Percentiles rank a stretch among this genome's conserved stretches.
These are phyloP conservation scores for Leptoclinus maculatus DNA, from an alignment of 2,797 vertebrate genomes.

Conservation along the genomic window DNA sequence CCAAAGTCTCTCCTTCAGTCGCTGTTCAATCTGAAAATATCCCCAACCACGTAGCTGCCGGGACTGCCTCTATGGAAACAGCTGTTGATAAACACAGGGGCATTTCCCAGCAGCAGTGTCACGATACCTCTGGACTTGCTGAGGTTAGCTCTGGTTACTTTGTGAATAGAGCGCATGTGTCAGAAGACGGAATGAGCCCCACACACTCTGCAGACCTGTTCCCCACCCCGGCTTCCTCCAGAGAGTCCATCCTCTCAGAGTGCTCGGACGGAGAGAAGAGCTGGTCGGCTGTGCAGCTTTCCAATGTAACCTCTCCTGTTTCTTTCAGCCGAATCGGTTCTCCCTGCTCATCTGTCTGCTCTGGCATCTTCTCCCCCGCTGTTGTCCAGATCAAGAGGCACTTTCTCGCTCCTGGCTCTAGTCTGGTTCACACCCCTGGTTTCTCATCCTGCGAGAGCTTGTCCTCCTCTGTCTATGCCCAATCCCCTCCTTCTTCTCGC, in stretches of 20 bases:
- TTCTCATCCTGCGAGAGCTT: conserved; percentile 85
- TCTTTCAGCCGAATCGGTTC: conserved; percentile 75
- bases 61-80: conserved; percentile 72
- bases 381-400: conserved; percentile 86
- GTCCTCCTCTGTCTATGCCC: conserved; percentile 72
- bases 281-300: conserved; percentile 64
- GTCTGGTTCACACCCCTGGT: conserved; percentile 83
- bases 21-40: conserved; percentile 66
- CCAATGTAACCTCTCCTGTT: conserved; percentile 63
- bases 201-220: conserved; percentile 71
- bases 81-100: conserved; percentile 70
- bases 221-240: conserved; percentile 79
- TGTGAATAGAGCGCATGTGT: conserved; percentile 57
- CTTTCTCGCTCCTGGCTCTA: conserved; percentile 88
- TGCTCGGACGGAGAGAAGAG: conserved; percentile 72
- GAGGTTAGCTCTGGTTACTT: conserved; percentile 74
- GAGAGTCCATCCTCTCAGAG: conserved; percentile 83
- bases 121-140: conserved; percentile 50
- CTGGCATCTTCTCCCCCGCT: conserved; percentile 83
- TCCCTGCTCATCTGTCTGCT: conserved; percentile 79
- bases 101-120: conserved; percentile 66
- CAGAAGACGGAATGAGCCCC: conserved; percentile 69
- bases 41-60: conserved; percentile 27
- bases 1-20: conserved; percentile 37
- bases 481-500: conserved; percentile 71